Evolutionary conservation across 2,797 vertebrate species (phyloP).

Genomic region (Dendrocincla fuliginosa): DNA sequence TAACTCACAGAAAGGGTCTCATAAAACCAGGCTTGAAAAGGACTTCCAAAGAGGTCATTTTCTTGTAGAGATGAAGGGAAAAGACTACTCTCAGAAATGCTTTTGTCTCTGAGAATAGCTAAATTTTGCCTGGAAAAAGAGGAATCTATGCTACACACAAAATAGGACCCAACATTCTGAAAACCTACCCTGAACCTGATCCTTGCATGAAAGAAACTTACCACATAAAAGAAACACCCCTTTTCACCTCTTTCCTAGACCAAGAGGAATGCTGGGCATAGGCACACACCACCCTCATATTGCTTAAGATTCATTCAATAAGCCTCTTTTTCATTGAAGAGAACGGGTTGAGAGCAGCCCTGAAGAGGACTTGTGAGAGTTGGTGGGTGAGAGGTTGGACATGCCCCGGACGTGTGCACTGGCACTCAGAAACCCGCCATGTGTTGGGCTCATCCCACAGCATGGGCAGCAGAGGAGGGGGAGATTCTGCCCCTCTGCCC

Average conservation of each 20-base stretch:
- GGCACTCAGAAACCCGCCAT: background rate
- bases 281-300: background rate
- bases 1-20: background rate
- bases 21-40: background rate
- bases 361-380: background rate
- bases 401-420: background rate
- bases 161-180: background rate
- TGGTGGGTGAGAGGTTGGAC: background rate
- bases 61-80: background rate
- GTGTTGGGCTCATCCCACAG: background rate
- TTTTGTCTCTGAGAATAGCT: background rate
- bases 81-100: background rate
- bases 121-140: background rate
- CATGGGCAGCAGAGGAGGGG: rapidly evolving
- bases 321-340: background rate
- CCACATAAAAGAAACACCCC: background rate
- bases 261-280: background rate
- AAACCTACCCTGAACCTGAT: background rate
- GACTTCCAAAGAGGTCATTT: background rate
- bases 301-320: background rate
- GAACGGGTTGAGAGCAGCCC: background rate
- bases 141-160: background rate
- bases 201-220: background rate
- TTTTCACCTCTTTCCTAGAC: background rate
- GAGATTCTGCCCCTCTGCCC: background rate